Evolutionary conservation across 2,113 vertebrate species (phyloP), one percentile per base, ranked within the genome.

Genomic region (Bothrops jararaca): DNA sequence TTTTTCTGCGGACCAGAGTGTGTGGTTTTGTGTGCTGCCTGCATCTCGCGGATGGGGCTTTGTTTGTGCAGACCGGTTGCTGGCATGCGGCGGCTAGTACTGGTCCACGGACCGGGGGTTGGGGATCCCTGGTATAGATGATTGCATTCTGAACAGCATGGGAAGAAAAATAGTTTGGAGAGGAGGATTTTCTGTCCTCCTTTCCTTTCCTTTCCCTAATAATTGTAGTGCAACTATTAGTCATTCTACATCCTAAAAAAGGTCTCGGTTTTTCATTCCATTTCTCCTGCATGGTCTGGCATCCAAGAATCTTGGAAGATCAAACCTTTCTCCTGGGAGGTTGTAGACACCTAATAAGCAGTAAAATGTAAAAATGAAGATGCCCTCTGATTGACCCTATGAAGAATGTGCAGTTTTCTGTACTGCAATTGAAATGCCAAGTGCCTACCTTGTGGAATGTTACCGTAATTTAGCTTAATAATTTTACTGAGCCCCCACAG

Each of bases 361-460:
- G 29, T 86, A 26, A 91, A 91, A 86, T 45, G 57, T 86, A 85
- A 86, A 91, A 57, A 86, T 91, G 80, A 18, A 29, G 53, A n/a
- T 91, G 42, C 15, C 80, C 90, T 18, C 20, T n/a, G 53, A 7
- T 12, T 91, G 18, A 91, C 54, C 90, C 53, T 56, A 48, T 45
- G 54, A 45, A 34, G 48, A 86, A 86, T 86, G 56, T 34, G 56
- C 11, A 87, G 45, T 45, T 87, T 91, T 64, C 85, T 50, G 15
- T 57, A 88, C n/a, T 26, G 45, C 45, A 39, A 11, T 86, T 64
- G 39, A 52, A 88, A 92, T 52, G 22, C 15, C 53, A 58, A 22
- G 48, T 39, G 24, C 58, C 48, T 92, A 58, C 86, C 24, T 34
- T 34, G n/a, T 53, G 57, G n/a, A 53, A 69, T 18, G 8, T 48